Base-by-base conservation (phyloP, 2,797 vertebrate genomes). In the Danio kyathit region DNA sequence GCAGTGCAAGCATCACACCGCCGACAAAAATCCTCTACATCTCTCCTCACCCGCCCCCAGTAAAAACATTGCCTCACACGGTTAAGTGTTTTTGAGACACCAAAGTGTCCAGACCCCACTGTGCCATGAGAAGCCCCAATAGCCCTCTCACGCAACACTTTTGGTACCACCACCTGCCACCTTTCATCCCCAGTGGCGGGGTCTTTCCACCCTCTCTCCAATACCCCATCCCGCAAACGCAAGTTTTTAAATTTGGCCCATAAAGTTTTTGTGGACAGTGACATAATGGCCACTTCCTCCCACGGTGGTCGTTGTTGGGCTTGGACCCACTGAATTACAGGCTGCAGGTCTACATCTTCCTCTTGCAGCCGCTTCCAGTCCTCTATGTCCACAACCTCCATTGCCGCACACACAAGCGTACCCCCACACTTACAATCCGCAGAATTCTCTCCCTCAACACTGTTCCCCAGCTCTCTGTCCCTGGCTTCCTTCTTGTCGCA, bases 21-120 rank as follows among this genome's bases (percentile, higher is more conserved):
- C 1, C 16, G 12, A 17, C 81, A 80, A 13, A n/a, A 78, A 73
- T 77, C 52, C 9, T 76, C 46, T 8, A 83, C 66, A 51, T 51
- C 61, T 11, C 41, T 29, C 2, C 16, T 56, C 2, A 29, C 11
- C 7, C 12, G 51, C 5, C 59, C 38, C 80, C 77, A 80, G 66
- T 72, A 76, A 52, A 81, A 74, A 2, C 65, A 5, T 11, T 75
- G 74, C 13, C 46, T 17, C 10, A 59, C 11, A 13, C n/a, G n/a
- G 0, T n/a, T 40, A n/a, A 82, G 59, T 5, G 82, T 86, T 43
- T 85, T 87, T 3, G 43, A 59, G 13, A 85, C 71, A 3, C 79
- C 60, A 63, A 84, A 70, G 48, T 83, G 69, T 9, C 66, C 70
- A 9, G 49, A 44, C 0, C 63, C 74, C n/a, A n/a, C n/a, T n/a